A percentile compares a stretch with the other conserved stretches of the same genome.
These are phyloP conservation scores for Gymnarchus niloticus DNA, from an alignment of 2,113 vertebrate genomes.

Conservation along the genomic window DNA sequence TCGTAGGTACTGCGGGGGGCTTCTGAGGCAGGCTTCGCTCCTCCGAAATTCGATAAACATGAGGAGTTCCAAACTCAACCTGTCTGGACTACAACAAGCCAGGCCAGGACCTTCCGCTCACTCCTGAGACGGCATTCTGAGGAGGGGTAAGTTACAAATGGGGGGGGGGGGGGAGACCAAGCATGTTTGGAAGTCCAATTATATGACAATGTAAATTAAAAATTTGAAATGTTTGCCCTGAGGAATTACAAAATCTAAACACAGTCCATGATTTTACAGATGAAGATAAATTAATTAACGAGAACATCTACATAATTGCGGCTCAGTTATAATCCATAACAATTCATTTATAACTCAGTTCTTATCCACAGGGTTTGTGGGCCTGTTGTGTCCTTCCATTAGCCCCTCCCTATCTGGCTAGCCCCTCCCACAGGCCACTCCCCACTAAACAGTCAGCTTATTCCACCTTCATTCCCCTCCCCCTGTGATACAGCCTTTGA, in stretches of 20 bases:
- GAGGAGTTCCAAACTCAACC: conserved; percentile 25
- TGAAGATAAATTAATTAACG: not conserved
- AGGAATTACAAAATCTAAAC: not conserved
- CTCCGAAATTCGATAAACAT: conserved; percentile 11
- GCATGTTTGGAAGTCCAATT: not conserved
- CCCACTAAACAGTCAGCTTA: not conserved
- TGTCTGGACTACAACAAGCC: conserved; percentile 13
- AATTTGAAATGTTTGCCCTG: not conserved
- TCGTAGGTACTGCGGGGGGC: not conserved
- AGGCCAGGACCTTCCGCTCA: conserved; percentile 20
- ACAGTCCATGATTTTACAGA: not conserved
- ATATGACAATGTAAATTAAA: not conserved
- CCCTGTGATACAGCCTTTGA: not conserved
- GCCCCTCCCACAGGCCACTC: too few relatives aligned
- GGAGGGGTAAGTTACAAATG: conserved; percentile 35
- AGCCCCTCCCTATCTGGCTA: not conserved
- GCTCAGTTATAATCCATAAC: not conserved
- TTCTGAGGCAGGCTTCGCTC: not conserved
- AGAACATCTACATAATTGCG: not conserved
- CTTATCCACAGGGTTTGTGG: not conserved
- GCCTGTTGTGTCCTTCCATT: not conserved
- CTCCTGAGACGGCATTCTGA: conserved; percentile 29
- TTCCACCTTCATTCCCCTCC: not conserved
- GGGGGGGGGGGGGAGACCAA: not conserved
- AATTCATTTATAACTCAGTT: not conserved